A percentile compares a stretch with the other conserved stretches of the same genome.
Evolutionary conservation across 2,797 vertebrate species (phyloP).

Genomic region (Parauchenoglanis ngamensis): DNA sequence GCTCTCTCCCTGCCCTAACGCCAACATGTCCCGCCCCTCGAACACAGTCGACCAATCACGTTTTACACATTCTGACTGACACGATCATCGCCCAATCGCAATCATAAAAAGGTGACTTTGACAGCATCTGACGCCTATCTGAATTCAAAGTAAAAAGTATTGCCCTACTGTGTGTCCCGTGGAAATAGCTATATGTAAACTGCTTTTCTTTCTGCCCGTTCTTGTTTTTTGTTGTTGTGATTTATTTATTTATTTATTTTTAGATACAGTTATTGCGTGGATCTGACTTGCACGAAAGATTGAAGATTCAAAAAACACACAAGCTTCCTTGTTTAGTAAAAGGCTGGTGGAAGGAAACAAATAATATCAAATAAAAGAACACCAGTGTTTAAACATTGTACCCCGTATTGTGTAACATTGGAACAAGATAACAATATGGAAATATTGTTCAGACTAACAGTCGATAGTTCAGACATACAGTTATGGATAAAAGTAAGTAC

Average conservation of each 20-base stretch:
- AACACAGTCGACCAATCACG: constrained; percentile 61
- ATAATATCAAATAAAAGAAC: background rate
- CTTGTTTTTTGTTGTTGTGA: background rate
- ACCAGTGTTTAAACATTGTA: background rate
- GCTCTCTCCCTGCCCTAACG: constrained; percentile 41
- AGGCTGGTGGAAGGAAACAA: background rate
- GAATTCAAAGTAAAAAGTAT: background rate
- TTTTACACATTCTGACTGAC: background rate
- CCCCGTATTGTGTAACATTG: too few relatives aligned
- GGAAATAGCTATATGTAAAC: background rate
- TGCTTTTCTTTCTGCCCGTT: background rate
- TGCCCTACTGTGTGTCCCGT: too few relatives aligned
- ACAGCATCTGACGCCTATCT: constrained; percentile 43
- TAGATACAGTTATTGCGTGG: background rate
- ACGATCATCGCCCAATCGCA: constrained; percentile 1
- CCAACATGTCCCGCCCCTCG: constrained; percentile 46
- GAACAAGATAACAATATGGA: background rate
- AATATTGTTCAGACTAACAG: background rate
- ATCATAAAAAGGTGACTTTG: constrained; percentile 11
- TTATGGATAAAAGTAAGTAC: background rate
- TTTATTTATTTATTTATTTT: background rate
- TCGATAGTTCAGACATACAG: background rate
- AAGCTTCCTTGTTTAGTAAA: background rate
- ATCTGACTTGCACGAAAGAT: background rate
- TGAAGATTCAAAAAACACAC: background rate